Conservation (phyloP, 2,797 vertebrate genomes). For the Sebastes elongatus region DNA sequence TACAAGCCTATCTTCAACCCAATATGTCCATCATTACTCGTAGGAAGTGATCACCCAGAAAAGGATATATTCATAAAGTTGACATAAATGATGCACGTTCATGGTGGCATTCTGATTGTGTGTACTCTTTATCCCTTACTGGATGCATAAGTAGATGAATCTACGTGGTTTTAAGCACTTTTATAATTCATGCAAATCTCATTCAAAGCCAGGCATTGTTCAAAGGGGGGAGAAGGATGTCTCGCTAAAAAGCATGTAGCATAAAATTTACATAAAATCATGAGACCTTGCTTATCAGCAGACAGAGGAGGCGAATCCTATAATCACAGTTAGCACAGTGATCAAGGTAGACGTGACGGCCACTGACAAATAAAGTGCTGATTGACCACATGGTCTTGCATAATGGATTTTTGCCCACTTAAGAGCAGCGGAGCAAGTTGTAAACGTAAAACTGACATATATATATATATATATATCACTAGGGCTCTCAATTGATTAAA, state of each 20-base stretch:
- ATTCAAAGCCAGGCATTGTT: conserved; percentile 26
- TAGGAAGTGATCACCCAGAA: not conserved
- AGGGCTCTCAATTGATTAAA: too few relatives aligned
- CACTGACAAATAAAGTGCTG: not conserved
- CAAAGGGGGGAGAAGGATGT: not conserved
- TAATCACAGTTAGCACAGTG: not conserved
- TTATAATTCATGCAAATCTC: conserved; percentile 43
- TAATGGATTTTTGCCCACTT: too few relatives aligned
- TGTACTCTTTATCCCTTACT: not conserved
- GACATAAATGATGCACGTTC: not conserved
- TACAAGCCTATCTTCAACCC: not conserved
- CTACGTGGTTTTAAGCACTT: conserved; percentile 18
- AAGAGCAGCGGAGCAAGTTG: not conserved
- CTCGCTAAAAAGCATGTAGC: not conserved
- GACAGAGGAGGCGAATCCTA: not conserved
- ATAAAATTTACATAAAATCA: conserved; percentile 40
- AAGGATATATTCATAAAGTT: conserved; percentile 3
- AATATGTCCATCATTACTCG: conserved; percentile 1
- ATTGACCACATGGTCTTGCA: not conserved
- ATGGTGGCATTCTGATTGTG: not conserved
- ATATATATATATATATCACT: too few relatives aligned
- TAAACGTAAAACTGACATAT: not conserved
- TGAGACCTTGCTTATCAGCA: not conserved
- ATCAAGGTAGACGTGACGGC: not conserved
- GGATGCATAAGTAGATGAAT: conserved; percentile 8